These are phyloP conservation scores for Grantiella picta DNA, from an alignment of 2,113 vertebrate genomes.

Conservation along the genomic window DNA sequence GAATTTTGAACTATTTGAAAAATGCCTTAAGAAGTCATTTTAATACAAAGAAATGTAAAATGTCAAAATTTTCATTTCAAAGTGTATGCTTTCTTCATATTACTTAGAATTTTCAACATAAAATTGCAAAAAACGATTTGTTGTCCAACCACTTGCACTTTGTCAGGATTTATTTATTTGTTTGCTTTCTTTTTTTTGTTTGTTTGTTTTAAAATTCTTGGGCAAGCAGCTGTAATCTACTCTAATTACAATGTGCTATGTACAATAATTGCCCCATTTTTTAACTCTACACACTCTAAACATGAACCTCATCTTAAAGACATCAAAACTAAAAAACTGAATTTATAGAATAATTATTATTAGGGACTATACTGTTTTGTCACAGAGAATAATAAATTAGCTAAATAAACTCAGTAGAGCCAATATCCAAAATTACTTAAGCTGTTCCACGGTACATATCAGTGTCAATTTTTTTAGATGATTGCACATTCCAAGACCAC, in stretches of 20 bases:
- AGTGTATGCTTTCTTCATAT: not conserved
- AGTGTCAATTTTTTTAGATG: not conserved
- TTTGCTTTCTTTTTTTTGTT: not conserved
- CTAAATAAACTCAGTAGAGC: not conserved
- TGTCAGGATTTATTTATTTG: not conserved
- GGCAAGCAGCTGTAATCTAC: not conserved
- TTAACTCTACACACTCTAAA: not conserved
- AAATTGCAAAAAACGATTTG: not conserved
- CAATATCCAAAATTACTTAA: not conserved
- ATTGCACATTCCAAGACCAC: not conserved
- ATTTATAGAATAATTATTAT: not conserved
- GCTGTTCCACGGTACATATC: not conserved
- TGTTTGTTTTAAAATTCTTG: not conserved
- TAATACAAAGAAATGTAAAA: not conserved
- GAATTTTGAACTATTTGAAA: not conserved
- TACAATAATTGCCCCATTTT: not conserved
- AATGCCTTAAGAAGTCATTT: not conserved
- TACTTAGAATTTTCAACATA: not conserved
- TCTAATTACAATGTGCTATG: not conserved
- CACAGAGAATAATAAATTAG: not conserved
- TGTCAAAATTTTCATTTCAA: not conserved
- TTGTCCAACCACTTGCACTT: not conserved
- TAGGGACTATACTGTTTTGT: not conserved
- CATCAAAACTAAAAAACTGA: not conserved
- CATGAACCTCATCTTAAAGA: not conserved